These are phyloP conservation scores for Dreissena polymorpha DNA, from an alignment of 1,140 invertebrate species.

Conservation along the genomic window DNA sequence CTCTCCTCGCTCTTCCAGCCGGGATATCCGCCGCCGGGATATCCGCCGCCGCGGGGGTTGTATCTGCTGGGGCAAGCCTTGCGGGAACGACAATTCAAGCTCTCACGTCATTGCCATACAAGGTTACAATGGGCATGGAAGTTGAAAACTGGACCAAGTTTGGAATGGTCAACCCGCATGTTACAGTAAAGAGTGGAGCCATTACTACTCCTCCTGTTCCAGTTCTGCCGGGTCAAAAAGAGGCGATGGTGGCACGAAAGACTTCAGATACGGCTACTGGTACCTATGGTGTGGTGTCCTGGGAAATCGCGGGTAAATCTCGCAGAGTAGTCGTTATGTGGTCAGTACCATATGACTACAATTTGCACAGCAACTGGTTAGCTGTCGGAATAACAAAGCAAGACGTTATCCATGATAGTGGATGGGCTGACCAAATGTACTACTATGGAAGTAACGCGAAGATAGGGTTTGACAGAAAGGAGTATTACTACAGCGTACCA, in stretches of 20 bases:
- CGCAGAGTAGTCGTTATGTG: no score
- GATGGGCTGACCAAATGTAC: no score
- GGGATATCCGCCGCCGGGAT: background rate
- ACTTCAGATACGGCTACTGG: slow-evolving; percentile 22
- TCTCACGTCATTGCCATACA: slow-evolving; percentile 6
- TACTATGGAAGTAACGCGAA: no score
- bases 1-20: background rate
- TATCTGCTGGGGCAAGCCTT: slow-evolving; percentile 11
- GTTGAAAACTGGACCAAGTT: slow-evolving; percentile 33
- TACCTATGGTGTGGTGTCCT: background rate
- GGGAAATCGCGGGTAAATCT: background rate
- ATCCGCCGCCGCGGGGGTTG: slow-evolving; percentile 1
- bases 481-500: no score
- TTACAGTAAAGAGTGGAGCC: background rate
- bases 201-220: background rate
- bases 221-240: slow-evolving; percentile 16
- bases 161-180: background rate
- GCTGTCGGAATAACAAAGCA: no score
- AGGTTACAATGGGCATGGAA: slow-evolving; percentile 25
- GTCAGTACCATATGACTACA: no score
- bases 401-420: no score
- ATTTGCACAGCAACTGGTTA: no score
- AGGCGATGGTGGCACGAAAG: slow-evolving; percentile 20
- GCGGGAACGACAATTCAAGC: slow-evolving; percentile 15
- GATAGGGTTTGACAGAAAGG: no score